Percentiles rank a stretch among this genome's conserved stretches.
Evolutionary conservation across 2,888 invertebrate genomes (phyloP).

Genomic region (Agrochola litura): DNA sequence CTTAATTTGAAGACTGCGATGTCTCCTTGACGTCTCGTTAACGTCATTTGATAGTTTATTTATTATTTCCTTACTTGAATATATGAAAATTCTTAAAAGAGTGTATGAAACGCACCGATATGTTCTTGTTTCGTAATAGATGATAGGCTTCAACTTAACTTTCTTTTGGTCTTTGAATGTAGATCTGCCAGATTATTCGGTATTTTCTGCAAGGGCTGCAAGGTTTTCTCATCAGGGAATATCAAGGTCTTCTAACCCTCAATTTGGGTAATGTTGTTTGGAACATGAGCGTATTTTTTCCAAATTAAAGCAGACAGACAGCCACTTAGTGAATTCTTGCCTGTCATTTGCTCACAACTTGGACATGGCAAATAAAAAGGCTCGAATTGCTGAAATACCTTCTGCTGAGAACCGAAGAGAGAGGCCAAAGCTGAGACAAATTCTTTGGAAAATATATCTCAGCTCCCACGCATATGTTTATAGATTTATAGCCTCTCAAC

Average conservation of each 20-base stretch:
- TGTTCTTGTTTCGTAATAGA: not conserved
- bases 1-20: conserved; percentile 23
- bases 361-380: not conserved
- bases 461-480: conserved; percentile 13
- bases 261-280: not conserved
- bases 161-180: not conserved
- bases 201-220: not conserved
- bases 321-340: conserved; percentile 6
- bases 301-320: not conserved
- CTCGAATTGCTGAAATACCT: not conserved
- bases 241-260: not conserved
- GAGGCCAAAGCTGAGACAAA: too few relatives aligned
- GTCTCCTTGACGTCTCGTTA: conserved; percentile 34
- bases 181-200: not conserved
- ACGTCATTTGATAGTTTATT: not conserved
- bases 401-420: too few relatives aligned
- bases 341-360: conserved; percentile 6
- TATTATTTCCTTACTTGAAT: conserved; percentile 12
- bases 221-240: not conserved
- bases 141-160: not conserved
- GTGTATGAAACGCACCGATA: not conserved
- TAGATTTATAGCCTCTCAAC: conserved; percentile 20
- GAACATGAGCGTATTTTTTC: not conserved
- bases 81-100: not conserved
- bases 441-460: not conserved